Base-by-base conservation (phyloP, 2,888 invertebrate genomes). In the Dione vanillae region DNA sequence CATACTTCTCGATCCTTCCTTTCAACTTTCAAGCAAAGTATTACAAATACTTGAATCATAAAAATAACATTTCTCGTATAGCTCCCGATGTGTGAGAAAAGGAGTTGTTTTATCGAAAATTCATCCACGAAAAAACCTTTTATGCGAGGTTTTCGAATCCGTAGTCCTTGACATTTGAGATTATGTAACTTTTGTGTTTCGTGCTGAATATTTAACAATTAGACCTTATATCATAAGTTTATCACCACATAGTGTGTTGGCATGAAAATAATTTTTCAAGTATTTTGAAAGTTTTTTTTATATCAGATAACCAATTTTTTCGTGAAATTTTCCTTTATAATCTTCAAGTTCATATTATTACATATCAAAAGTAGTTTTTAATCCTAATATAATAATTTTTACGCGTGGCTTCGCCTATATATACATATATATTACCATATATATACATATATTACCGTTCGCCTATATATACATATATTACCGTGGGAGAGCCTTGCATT, bases 61-160 rank as follows among this genome's bases (percentile, higher is more conserved):
- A 61, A 64, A 64, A 49, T 40, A 64, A 49, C 64, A 16, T 49
- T 64, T 43, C 61, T 62, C 52, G 58, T 40, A 52, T 40, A 40
- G 45, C 35, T 58, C 14, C 5, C 35, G 68, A 69, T 69, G 73
- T 69, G 69, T 59, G 47, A 67, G 67, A 66, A 69, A 67, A 41
- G 40, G 45, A 40, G 54, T 65, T 69, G 43, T 69, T 68, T 64
- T 67, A 69, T 69, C 47, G 47, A 69, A 58, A 49, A 69, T 71
- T 69, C 51, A 66, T 71, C 61, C 47, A 47, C 37, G 19, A 51
- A 58, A 59, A 67, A 58, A 47, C 58, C 16, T 71, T 71, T 69
- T 65, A 68, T 54, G 64, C 71, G 59, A 68, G 71, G 27, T 47
- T 71, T 52, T 49, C 16, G 35, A 59, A 59, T 51, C 58, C 20